phyloP scores from a whole-genome alignment of 1,140 invertebrate genomes.

The Pentalonia nigronervosa region DNA sequence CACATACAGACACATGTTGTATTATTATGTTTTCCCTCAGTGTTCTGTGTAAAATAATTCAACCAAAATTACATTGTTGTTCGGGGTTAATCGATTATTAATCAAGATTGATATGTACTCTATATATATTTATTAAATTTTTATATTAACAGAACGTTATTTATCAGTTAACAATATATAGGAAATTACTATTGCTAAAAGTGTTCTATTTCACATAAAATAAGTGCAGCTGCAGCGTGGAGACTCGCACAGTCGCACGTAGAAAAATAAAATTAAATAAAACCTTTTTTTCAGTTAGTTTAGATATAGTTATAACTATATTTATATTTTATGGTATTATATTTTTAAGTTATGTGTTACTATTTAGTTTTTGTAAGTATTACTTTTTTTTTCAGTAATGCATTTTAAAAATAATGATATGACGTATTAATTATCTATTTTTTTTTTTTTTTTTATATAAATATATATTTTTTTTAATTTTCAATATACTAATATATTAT shows the following conservation, averaged over 20 bases:
- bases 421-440: too few species aligned
- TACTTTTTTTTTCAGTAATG: too few species aligned
- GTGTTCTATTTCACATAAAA: background rate
- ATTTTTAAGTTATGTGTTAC: too few species aligned
- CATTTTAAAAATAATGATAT: too few species aligned
- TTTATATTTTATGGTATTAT: too few species aligned
- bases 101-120: background rate
- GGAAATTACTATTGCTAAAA: background rate
- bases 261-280: background rate
- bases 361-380: too few species aligned
- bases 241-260: background rate
- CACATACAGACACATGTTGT: background rate
- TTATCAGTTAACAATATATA: background rate
- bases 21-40: background rate
- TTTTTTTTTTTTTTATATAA: too few species aligned
- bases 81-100: background rate
- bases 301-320: too few species aligned
- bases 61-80: background rate
- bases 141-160: background rate
- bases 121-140: background rate
- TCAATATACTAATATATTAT: background rate
- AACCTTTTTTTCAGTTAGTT: background rate
- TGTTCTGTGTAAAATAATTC: background rate
- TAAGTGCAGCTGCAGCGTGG: background rate
- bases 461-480: too few species aligned